These are phyloP conservation scores for Drosophila cardini DNA, from an alignment of 1,140 invertebrate species.

Conservation along the genomic window DNA sequence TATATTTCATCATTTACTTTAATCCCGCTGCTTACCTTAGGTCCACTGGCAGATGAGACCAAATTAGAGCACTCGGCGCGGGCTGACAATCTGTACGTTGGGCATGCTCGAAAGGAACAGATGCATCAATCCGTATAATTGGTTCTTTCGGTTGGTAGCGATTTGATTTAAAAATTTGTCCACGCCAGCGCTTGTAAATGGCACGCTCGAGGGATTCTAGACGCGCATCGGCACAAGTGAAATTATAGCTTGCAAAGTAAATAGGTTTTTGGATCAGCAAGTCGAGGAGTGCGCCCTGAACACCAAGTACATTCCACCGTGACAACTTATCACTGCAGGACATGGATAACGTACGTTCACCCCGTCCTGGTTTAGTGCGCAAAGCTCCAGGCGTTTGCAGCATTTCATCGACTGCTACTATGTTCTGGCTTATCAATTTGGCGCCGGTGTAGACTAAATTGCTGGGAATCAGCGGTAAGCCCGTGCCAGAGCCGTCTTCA, in stretches of 20 bases:
- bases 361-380: conserved; percentile 96
- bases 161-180: conserved; percentile 65
- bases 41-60: conserved; percentile 86
- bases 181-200: conserved; percentile 85
- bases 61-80: conserved; percentile 87
- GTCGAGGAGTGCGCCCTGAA: conserved; percentile 92
- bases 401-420: conserved; percentile 85
- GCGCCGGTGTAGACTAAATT: conserved; percentile 90
- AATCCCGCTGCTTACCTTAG: conserved; percentile 63
- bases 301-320: conserved; percentile 93
- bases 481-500: background rate
- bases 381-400: conserved; percentile 87
- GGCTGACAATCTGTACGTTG: conserved; percentile 85
- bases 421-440: conserved; percentile 89
- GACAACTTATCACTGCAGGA: conserved; percentile 97
- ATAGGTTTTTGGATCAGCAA: conserved; percentile 89
- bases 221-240: conserved; percentile 89
- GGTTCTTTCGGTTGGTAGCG: conserved; percentile 73
- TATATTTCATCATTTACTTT: conserved; percentile 85
- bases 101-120: conserved; percentile 84
- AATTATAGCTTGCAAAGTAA: conserved; percentile 89
- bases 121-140: conserved; percentile 80
- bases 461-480: background rate
- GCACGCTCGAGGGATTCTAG: conserved; percentile 89
- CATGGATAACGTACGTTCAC: conserved; percentile 94